phyloP scores from a whole-genome alignment of 1,140 invertebrate species.

The Heliothis subflexa region DNA sequence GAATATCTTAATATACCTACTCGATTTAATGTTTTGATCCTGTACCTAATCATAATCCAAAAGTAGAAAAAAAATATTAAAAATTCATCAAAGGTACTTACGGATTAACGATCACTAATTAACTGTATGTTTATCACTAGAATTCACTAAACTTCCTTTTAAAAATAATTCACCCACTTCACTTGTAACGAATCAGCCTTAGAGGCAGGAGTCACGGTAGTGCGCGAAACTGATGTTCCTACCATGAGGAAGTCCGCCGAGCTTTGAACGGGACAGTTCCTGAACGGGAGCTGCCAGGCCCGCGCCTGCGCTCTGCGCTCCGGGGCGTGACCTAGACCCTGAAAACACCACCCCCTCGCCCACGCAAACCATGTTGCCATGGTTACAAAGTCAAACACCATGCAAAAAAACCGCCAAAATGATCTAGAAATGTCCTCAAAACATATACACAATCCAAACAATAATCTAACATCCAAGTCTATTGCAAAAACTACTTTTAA shows the following conservation, averaged over 20 bases:
- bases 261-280: slow-evolving; percentile 69
- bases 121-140: slow-evolving; percentile 1
- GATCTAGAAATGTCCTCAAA: neutral
- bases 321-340: slow-evolving; percentile 87
- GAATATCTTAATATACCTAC: neutral
- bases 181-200: slow-evolving; percentile 10
- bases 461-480: neutral
- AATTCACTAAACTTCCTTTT: neutral
- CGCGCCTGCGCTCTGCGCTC: slow-evolving; percentile 71
- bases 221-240: slow-evolving; percentile 50
- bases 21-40: neutral
- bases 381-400: slow-evolving; percentile 64
- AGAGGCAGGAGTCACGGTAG: neutral
- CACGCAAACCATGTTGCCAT: slow-evolving; percentile 74
- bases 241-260: slow-evolving; percentile 63
- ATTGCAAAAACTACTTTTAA: neutral
- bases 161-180: slow-evolving; percentile 16
- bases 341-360: slow-evolving; percentile 81
- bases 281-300: slow-evolving; percentile 56
- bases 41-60: neutral
- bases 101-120: neutral
- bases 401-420: slow-evolving; percentile 29
- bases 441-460: neutral
- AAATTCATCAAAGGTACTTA: neutral
- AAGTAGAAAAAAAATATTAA: neutral